Evolutionary conservation across 2,888 invertebrate genomes (phyloP).

Genomic region (Dasypolia templi): DNA sequence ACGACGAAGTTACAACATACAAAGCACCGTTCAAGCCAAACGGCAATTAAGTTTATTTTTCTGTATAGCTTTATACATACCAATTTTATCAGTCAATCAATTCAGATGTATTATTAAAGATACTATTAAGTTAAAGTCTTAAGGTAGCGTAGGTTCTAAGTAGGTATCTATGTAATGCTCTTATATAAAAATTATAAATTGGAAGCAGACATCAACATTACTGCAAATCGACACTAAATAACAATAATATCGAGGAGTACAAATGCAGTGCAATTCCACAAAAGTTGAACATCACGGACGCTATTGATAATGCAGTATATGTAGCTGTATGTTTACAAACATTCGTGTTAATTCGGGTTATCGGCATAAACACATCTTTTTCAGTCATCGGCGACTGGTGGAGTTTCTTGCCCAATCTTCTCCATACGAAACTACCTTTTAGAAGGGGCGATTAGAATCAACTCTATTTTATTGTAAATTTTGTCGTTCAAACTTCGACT

Average conservation of each 20-base stretch:
- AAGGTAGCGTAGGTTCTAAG: not conserved
- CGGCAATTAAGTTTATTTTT: not conserved
- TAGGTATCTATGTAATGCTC: not conserved
- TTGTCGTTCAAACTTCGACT: too few relatives aligned
- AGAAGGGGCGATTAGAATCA: too few relatives aligned
- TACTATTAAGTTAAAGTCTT: not conserved
- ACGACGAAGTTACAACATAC: slow-evolving; percentile 23
- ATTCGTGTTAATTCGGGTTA: not conserved
- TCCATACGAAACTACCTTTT: too few relatives aligned
- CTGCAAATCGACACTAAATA: not conserved
- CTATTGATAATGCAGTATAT: not conserved
- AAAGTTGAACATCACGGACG: not conserved
- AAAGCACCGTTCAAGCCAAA: slow-evolving; percentile 3
- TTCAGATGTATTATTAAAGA: not conserved
- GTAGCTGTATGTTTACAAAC: not conserved
- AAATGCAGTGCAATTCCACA: not conserved
- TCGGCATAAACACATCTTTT: not conserved
- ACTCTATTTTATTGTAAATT: too few relatives aligned
- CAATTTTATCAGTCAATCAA: not conserved
- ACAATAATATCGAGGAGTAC: not conserved
- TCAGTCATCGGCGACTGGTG: not conserved
- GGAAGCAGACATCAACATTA: not conserved
- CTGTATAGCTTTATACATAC: not conserved
- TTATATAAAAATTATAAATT: slow-evolving; percentile 10
- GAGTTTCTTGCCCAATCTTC: too few relatives aligned